Base-by-base conservation (phyloP, 2,113 vertebrate genomes). In the Bubo bubo region DNA sequence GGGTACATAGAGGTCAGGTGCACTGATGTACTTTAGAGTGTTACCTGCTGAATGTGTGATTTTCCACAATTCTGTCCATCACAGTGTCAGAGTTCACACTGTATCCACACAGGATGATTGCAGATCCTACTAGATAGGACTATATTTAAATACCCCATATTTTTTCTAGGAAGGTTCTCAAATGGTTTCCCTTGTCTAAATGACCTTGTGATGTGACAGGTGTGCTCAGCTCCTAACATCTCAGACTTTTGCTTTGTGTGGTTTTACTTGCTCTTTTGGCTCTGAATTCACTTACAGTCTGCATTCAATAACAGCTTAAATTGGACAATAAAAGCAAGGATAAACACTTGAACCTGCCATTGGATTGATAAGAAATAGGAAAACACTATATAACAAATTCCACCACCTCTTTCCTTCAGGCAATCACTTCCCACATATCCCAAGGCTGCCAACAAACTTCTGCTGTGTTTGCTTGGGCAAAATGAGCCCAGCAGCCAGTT, bases 401-500 rank as follows among this genome's bases (percentile, higher is more conserved):
- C 10, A 81, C 47, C 14, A 84, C 34, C 24, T 86, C 41, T 73
- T 52, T 58, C 24, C 24, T 87, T 60, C 47, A 92, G 63, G 34
- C n/a, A 70, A 45, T 79, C 52, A 50, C 21, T 77, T 95, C 62
- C 88, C 79, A 77, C 34, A 28, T 56, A 41, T 45, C 32, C 59
- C 73, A 63, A 41, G 62, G 52, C 28, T 91, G 85, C 62, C 34
- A n/a, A 86, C 64, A 94, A 68, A 91, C n/a, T 50, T 82, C 49
- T 95, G 73, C 71, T 90, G 13, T 86, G 50, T 88, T 96, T 96
- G 59, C 62, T 89, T 92, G 88, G 43, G 43, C 53, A 87, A 82
- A 97, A 91, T 3, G 4, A 94, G 49, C 50, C 63, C 55, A 86
- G 56, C 39, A 91, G 84, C 45, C 30, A 47, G 41, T 95, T 90